Conservation (phyloP, 2,113 vertebrate species). For the Gymnorhina tibicen region DNA sequence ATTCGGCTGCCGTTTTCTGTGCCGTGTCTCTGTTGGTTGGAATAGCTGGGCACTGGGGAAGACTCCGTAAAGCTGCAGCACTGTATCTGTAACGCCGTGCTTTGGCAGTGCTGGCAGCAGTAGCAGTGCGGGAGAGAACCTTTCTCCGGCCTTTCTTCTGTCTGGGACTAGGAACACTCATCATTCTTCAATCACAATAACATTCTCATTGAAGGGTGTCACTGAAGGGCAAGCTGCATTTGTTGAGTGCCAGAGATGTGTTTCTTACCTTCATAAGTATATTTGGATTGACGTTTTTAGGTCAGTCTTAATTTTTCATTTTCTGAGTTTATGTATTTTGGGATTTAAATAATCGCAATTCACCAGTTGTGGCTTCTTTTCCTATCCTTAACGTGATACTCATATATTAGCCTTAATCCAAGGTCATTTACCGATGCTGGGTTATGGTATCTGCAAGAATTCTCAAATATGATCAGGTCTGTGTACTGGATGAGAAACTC, state of each 20-base stretch:
- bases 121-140: neutral
- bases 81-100: neutral
- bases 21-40: neutral
- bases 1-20: neutral
- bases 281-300: neutral
- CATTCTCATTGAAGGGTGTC: neutral
- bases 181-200: neutral
- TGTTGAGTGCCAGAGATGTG: neutral
- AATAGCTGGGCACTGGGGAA: neutral
- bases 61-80: rapidly evolving
- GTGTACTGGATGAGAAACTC: neutral
- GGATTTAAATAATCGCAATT: neutral
- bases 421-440: neutral
- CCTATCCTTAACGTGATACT: neutral
- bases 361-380: neutral
- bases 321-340: neutral
- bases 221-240: neutral
- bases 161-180: neutral
- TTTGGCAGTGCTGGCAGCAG: neutral
- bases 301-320: neutral
- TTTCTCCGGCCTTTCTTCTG: neutral
- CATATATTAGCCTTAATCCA: neutral
- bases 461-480: neutral
- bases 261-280: neutral
- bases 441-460: neutral